Percentiles rank a stretch among this genome's conserved stretches.
phyloP scores from a whole-genome alignment of 2,797 vertebrate genomes.

The Sarcoramphus papa region DNA sequence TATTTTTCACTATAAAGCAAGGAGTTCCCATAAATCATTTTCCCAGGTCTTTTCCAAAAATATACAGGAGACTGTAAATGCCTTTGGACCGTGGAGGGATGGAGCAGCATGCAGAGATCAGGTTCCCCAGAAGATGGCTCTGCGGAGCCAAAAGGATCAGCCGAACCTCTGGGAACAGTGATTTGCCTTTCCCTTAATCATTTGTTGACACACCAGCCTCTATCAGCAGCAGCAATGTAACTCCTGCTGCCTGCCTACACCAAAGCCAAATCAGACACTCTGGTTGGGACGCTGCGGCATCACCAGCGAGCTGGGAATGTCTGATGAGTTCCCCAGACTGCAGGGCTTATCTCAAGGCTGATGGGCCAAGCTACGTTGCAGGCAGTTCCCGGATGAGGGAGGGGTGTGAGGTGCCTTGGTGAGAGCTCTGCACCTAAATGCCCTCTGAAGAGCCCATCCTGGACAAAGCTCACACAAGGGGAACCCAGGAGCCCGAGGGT shows the following conservation, averaged over 20 bases:
- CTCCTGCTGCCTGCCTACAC: neutral
- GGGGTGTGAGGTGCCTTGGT: fast-evolving
- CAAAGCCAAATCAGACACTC: neutral
- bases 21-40: neutral
- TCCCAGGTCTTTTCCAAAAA: neutral
- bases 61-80: fast-evolving
- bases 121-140: neutral
- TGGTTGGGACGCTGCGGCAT: fast-evolving
- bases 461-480: neutral
- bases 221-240: neutral
- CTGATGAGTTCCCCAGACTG: neutral
- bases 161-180: fast-evolving
- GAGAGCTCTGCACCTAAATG: neutral
- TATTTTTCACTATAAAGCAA: neutral
- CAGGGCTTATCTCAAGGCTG: neutral
- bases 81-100: neutral
- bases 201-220: neutral
- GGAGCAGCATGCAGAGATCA: neutral
- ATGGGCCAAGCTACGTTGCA: neutral
- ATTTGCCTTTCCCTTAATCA: neutral
- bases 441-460: neutral
- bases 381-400: fast-evolving
- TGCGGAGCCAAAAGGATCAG: neutral
- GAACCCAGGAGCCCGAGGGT: neutral
- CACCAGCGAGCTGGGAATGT: neutral